Base-by-base conservation (phyloP, 2,797 vertebrate species). In the Muraenolepis orangiensis region DNA sequence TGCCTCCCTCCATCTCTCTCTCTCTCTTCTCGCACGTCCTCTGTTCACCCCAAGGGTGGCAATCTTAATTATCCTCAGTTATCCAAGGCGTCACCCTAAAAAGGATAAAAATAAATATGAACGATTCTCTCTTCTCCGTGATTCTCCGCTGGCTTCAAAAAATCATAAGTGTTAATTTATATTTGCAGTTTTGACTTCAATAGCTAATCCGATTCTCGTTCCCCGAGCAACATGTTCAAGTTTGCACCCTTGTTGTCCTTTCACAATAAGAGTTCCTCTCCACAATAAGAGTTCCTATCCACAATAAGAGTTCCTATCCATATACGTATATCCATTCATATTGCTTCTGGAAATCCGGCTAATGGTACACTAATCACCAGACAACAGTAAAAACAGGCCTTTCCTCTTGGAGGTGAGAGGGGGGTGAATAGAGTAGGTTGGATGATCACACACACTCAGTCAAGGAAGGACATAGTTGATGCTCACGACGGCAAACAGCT, bases 21-120 rank as follows among this genome's bases (percentile, higher is more conserved):
- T 40, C 26, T 30, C 13, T 11, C 14, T 18, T 11, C 14, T 31
- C 29, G 3, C 31, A 10, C 72, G n/a, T 29, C 84, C 85, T 77
- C 81, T 70, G 71, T 1, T 1, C 84, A 81, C 86, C 86, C 85
- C 64, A 73, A 8, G 78, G 81, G 74, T 80, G 84, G 76, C 36
- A 85, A 80, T 77, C 80, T 78, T 79, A 85, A 84, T 89, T 83
- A 80, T 74, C 66, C 31, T 16, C 46, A 7, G 70, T 84, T 85
- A 80, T 46, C 71, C 75, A 87, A 85, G 31, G 6, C 72, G 73
- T 18, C 0, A 57, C 0, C 26, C 67, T 30, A 51, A 73, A 77
- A 81, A 61, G 23, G 32, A 32, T 32, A 72, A 76, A 57, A 3
- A n/a, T n/a, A 61, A 64, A 61, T 30, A 31, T 0, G 0, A 70